Evolutionary conservation across 2,888 invertebrate genomes (phyloP).

Genomic region (Drosophila pseudotakahashii): DNA sequence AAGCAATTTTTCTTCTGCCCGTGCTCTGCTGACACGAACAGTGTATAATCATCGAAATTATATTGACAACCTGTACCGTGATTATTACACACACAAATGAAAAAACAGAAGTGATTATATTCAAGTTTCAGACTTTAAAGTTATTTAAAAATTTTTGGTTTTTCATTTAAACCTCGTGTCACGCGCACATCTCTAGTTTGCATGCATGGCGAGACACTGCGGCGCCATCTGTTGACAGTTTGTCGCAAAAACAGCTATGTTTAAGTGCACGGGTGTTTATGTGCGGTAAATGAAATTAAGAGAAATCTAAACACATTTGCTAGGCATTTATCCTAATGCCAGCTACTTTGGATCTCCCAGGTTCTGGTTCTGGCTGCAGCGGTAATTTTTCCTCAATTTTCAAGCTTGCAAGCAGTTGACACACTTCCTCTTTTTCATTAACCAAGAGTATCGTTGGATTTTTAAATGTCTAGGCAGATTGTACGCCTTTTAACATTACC

Average conservation of each 20-base stretch:
- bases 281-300: conserved; percentile 47
- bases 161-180: neutral
- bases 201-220: conserved; percentile 40
- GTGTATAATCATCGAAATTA: too few species aligned
- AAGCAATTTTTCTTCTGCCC: too few species aligned
- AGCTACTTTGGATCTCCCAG: conserved; percentile 3
- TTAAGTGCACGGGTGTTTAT: conserved; percentile 30
- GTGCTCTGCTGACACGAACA: too few species aligned
- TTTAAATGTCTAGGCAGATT: too few species aligned
- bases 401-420: neutral
- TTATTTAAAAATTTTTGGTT: too few species aligned
- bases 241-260: conserved; percentile 52
- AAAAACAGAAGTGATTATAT: too few species aligned
- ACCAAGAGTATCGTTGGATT: too few species aligned
- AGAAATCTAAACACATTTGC: conserved; percentile 38
- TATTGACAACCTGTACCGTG: too few species aligned
- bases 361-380: conserved; percentile 1
- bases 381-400: neutral
- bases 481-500: too few species aligned
- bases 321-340: conserved; percentile 22
- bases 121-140: too few species aligned
- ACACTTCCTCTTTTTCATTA: too few species aligned
- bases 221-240: conserved; percentile 57
- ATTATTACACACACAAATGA: too few species aligned
- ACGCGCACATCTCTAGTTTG: neutral